A percentile compares a stretch with the other conserved stretches of the same genome.
Evolutionary conservation across 2,113 vertebrate genomes (phyloP).

Genomic region (Cyanistes caeruleus): DNA sequence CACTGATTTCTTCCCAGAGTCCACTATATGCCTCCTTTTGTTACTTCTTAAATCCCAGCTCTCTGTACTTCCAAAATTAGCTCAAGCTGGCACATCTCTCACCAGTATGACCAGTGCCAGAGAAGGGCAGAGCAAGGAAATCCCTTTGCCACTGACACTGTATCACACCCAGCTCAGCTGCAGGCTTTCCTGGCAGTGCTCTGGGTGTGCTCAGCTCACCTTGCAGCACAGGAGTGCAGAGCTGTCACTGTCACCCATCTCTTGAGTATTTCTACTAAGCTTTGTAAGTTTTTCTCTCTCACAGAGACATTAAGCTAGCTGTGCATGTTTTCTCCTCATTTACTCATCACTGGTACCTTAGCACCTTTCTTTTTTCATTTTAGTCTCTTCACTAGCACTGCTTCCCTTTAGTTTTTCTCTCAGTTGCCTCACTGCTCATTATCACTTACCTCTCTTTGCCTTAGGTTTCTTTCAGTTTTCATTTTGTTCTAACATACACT

Average conservation of each 20-base stretch:
- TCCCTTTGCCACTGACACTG: not conserved
- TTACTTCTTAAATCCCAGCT: not conserved
- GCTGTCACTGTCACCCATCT: not conserved
- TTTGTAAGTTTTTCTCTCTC: not conserved
- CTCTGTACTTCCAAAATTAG: not conserved
- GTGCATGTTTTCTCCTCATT: not conserved
- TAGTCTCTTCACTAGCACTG: not conserved
- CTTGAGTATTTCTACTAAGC: not conserved
- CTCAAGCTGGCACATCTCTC: not conserved
- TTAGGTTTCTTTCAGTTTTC: not conserved
- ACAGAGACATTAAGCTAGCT: not conserved
- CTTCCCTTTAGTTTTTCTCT: not conserved
- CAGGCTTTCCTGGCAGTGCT: not conserved
- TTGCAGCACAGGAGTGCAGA: not conserved
- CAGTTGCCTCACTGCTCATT: not conserved
- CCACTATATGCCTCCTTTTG: not conserved
- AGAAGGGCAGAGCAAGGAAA: not conserved
- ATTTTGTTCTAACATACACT: not conserved
- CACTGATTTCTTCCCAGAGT: not conserved
- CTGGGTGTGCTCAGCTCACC: not conserved
- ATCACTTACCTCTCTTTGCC: not conserved
- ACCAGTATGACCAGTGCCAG: not conserved
- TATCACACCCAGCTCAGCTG: not conserved
- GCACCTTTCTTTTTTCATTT: not conserved
- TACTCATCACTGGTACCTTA: not conserved